Percentiles rank a stretch among this genome's conserved stretches.
Conservation (phyloP, 1,140 invertebrate genomes). For the Drosophila repleta region DNA sequence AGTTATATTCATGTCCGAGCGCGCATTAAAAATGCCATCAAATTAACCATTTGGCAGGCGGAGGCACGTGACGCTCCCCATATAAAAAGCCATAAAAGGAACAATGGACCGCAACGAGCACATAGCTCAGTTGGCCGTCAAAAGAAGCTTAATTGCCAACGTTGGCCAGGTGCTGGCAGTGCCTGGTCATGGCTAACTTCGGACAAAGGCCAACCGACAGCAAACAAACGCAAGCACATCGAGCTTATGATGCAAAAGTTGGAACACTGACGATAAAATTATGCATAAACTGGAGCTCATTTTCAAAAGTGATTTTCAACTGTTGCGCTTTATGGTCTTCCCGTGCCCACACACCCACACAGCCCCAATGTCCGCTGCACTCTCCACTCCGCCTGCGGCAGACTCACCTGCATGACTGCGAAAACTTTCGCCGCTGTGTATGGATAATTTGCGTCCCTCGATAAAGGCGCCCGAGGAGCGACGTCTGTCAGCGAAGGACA, state of each 20-base stretch:
- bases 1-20: conserved; percentile 16
- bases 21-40: conserved; percentile 48
- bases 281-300: conserved; percentile 77
- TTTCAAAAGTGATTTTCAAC: conserved; percentile 79
- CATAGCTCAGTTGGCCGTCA: conserved; percentile 56
- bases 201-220: conserved; percentile 53
- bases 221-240: conserved; percentile 43
- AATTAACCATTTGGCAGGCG: conserved; percentile 45
- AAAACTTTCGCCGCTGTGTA: conserved; percentile 83
- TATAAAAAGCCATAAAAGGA: conserved; percentile 63
- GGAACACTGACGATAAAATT: conserved; percentile 64
- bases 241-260: conserved; percentile 80
- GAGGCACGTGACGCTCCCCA: conserved; percentile 42
- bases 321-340: conserved; percentile 58
- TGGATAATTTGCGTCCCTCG: conserved; percentile 81
- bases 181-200: conserved; percentile 37
- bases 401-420: conserved; percentile 80
- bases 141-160: conserved; percentile 66
- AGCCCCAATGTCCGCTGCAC: not conserved
- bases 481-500: conserved; percentile 83
- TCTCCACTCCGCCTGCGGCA: not conserved
- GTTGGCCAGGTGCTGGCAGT: conserved; percentile 6
- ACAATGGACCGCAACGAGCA: conserved; percentile 38
- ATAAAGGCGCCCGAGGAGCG: conserved; percentile 82
- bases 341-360: conserved; percentile 8